A percentile compares a stretch with the other conserved stretches of the same genome.
phyloP scores from a whole-genome alignment of 2,113 vertebrate species.

The Phaethon lepturus region DNA sequence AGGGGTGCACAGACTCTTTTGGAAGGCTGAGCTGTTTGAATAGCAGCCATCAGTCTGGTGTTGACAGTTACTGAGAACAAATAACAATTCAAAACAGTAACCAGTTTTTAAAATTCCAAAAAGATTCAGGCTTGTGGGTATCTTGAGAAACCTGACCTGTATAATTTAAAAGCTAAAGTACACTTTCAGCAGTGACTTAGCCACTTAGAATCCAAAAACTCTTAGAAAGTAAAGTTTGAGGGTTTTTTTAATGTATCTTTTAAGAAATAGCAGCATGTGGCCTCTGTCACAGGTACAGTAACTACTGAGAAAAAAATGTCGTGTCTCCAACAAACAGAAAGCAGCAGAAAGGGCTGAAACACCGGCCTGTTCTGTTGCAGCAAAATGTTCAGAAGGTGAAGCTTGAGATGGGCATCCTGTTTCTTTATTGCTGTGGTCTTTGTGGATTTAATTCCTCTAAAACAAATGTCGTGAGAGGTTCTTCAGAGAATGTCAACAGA shows the following conservation, averaged over 20 bases:
- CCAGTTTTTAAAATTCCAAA: background rate
- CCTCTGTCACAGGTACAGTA: background rate
- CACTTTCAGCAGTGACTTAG: background rate
- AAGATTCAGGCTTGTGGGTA: background rate
- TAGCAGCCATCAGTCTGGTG: background rate
- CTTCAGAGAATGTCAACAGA: background rate
- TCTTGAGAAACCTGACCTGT: background rate
- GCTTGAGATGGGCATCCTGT: background rate
- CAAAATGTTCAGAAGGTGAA: background rate
- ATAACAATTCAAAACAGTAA: background rate
- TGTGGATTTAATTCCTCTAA: background rate
- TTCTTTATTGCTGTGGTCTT: background rate
- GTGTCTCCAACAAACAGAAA: background rate
- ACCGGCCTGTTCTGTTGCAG: background rate
- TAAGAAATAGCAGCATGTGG: background rate
- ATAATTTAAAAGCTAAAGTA: background rate
- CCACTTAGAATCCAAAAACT: background rate
- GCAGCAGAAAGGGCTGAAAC: background rate
- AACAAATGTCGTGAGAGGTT: background rate
- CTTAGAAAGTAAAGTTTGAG: background rate
- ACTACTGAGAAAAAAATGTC: background rate
- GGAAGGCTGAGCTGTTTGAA: background rate
- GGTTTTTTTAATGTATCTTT: background rate
- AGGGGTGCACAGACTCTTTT: background rate
- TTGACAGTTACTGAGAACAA: background rate